These are phyloP conservation scores for Malthinus flaveolus DNA, from an alignment of 2,888 invertebrate species.

Conservation along the genomic window DNA sequence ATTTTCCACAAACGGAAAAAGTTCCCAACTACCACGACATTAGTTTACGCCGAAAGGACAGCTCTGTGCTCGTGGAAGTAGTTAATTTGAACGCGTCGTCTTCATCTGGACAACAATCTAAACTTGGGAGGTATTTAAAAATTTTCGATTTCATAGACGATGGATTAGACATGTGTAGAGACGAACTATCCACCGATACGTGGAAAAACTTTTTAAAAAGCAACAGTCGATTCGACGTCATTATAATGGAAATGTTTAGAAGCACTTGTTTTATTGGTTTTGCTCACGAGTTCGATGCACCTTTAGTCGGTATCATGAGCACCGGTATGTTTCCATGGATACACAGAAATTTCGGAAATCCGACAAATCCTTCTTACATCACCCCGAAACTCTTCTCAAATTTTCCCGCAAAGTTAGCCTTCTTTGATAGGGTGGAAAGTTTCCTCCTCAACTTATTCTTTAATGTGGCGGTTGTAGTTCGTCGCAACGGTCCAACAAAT, in stretches of 20 bases:
- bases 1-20: conserved; percentile 56
- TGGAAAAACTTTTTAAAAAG: conserved; percentile 1
- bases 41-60: conserved; percentile 46
- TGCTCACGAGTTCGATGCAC: conserved; percentile 63
- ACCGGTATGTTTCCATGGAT: conserved; percentile 56
- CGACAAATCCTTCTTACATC: conserved; percentile 55
- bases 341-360: conserved; percentile 54
- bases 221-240: conserved; percentile 59
- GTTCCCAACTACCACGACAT: conserved; percentile 62
- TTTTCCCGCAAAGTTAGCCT: conserved; percentile 36
- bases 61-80: conserved; percentile 30
- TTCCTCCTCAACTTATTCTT: neutral
- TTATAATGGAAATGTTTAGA: conserved; percentile 70
- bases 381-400: conserved; percentile 52
- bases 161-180: conserved; percentile 20
- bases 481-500: neutral
- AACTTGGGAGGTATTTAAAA: neutral
- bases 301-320: conserved; percentile 59
- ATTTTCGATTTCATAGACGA: neutral
- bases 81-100: conserved; percentile 12
- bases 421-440: conserved; percentile 32
- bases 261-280: conserved; percentile 69
- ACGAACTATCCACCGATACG: neutral
- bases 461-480: neutral
- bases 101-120: neutral